Base-by-base conservation (phyloP, 2,113 vertebrate genomes). In the Misgurnus mizolepis region DNA sequence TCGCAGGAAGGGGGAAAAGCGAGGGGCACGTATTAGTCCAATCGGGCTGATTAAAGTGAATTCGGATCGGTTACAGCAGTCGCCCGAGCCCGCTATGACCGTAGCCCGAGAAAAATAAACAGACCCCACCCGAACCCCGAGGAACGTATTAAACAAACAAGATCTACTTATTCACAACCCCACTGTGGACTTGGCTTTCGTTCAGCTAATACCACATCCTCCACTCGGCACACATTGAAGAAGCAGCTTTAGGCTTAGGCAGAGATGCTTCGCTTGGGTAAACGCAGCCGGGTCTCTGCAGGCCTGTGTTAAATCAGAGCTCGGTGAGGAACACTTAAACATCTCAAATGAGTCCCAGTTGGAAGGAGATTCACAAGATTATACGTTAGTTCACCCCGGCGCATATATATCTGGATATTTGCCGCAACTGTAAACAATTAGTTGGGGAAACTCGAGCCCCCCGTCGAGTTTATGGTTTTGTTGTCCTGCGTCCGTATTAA, bases 1-100 rank as follows among this genome's bases (percentile, higher is more conserved):
- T 82, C 79, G 11, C 17, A 39, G 76, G 34, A 56, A 66, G 56
- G 79, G 78, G 84, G 82, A 84, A 85, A 82, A 81, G 74, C 77
- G 70, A 76, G 62, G 84, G 81, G 86, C 50, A 56, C 78, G 87
- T 89, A 83, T 89, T 79, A 85, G 84, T 43, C 86, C 87, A 74
- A 88, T 89, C 84, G 78, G 68, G 77, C 84, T 90, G 91, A 93
- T 93, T 91, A 93, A 91, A 92, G 90, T 76, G 84, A 88, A 87
- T 89, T 88, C 85, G 88, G 88, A 84, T 91, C 89, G 84, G 90
- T 92, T 92, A 90, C 88, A 87, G 82, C 84, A 81, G 84, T 85
- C 85, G 85, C 87, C 85, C 81, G 80, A 83, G 83, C 80, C 82
- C 53, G 73, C 78, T 77, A 75, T 4, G 47, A 27, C 61, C 49